Evolutionary conservation across 2,888 invertebrate species (phyloP), one percentile per base, ranked within the genome.

Genomic region (Phyllotreta cruciferae): DNA sequence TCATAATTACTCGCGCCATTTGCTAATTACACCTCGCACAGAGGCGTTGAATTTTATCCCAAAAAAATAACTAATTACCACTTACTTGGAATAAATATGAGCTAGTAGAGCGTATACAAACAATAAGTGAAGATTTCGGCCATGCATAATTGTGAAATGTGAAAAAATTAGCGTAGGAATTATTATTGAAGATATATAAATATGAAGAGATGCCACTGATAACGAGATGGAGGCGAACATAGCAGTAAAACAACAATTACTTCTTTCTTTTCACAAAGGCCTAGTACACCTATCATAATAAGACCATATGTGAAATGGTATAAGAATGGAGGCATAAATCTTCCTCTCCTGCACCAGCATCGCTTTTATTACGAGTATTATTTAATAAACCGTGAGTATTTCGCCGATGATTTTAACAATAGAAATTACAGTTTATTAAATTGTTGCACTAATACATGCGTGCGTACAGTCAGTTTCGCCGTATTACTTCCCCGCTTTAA

Each of bases 301-400:
- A 47, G 14, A 47, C 47, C 49, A 49, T 49, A 49, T 49, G 49
- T 49, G 49, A 49, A 10, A 49, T 34, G n/a, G 41, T 41, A n/a
- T 49, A 49, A 49, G 49, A 49, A 49, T 49, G 35, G 24, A 34
- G 10, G 4, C 36, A 49, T 49, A 35, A 49, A 49, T 14, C 47
- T 24, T 47, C 14, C 8, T 10, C 8, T 35, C 4, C 6, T 35
- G 6, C 35, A 8, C 14, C 34, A 24, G 7, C 36, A 36, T 49
- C 35, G 14, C 49, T 2, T 49, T 35, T 49, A 49, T 49, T 49
- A 49, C 36, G 6, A 49, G 49, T 49, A 35, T 49, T 49, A 49
- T 49, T 49, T 49, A 49, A 49, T n/a, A 49, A 49, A 35, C 35
- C 49, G 49, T 49, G 49, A 49, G 49, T 49, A 49, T 36, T 35